These are phyloP conservation scores for Pleuronectes platessa DNA, from an alignment of 2,113 vertebrate genomes.

Conservation along the genomic window DNA sequence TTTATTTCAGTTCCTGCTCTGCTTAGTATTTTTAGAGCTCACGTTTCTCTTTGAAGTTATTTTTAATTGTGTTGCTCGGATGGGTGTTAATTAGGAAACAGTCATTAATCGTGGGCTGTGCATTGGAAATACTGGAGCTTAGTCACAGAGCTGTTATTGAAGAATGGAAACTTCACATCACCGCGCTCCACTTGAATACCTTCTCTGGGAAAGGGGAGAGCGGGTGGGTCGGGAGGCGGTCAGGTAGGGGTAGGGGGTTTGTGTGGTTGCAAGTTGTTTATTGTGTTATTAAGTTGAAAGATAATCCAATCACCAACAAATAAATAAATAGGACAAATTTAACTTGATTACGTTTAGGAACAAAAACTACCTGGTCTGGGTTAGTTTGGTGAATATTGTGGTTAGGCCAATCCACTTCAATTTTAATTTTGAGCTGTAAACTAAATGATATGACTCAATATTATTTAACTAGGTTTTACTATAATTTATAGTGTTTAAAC, in stretches of 20 bases:
- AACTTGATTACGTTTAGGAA: too few species aligned
- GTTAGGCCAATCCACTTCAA: too few species aligned
- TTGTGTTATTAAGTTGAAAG: neutral
- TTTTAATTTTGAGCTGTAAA: too few species aligned
- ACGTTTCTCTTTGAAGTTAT: slow-evolving; percentile 75
- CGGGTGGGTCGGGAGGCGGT: neutral
- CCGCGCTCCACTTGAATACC: slow-evolving; percentile 35
- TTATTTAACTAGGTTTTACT: too few species aligned
- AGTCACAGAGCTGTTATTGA: slow-evolving; percentile 55
- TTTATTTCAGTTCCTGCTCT: slow-evolving; percentile 44
- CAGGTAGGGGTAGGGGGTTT: neutral
- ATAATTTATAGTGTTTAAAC: too few species aligned
- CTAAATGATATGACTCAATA: too few species aligned
- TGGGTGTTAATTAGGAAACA: slow-evolving; percentile 72
- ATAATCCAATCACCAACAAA: neutral
- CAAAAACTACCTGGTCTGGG: too few species aligned
- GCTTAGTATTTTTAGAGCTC: slow-evolving; percentile 62
- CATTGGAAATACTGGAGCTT: slow-evolving; percentile 17
- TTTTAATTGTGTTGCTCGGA: slow-evolving; percentile 71
- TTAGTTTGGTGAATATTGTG: too few species aligned
- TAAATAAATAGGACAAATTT: neutral
- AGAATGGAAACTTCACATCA: slow-evolving; percentile 53
- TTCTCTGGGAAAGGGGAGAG: slow-evolving; percentile 3
- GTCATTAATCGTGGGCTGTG: slow-evolving; percentile 61
- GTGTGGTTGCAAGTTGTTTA: neutral